Evolutionary conservation across 2,888 invertebrate species (phyloP), one percentile per base, ranked within the genome.

Genomic region (Apamea monoglypha): DNA sequence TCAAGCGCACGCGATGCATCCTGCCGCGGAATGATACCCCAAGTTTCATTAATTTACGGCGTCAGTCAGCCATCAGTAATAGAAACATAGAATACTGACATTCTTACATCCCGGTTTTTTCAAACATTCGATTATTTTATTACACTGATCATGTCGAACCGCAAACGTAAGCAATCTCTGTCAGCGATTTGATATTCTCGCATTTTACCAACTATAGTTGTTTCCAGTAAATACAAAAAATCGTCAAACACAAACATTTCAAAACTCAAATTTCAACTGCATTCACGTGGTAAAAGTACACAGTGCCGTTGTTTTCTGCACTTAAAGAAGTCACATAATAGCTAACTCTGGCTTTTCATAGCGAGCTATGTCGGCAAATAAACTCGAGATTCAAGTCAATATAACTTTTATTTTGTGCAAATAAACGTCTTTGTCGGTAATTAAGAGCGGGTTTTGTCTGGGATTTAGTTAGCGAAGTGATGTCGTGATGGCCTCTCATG

Each of bases 1-100:
- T n/a, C 12, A 47, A 50, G n/a, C 16, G 29, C 50, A 74, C 70
- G 74, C 36, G 21, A 74, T 29, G 50, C 21, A 74, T 68, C 47
- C n/a, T 36, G n/a, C 32, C 18, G n/a, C 32, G 10, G 47, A 36
- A 74, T 50, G 2, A 50, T n/a, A 72, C 16, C 25, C 16, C 21
- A 8, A 8, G 21, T 44, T 68, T 44, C 18, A 68, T n/a, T 29
- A 21, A 68, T 29, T 21, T 40, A 63, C 21, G 29, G 40, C 14
- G 7, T 21, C 44, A 44, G 63, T 21, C 21, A 29, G 29, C 21
- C 21, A 29, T 29, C 29, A 64, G 40, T 29, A 61, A 44, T 29
- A 68, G 18, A 29, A 8, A 44, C 10, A 47, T 47, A 47, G 1
- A 68, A 29, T n/a, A n/a, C 40, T 67, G 25, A 18, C 18, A 18